Evolutionary conservation across 1,140 invertebrate species (phyloP), one percentile per base, ranked within the genome.

Genomic region (Drosophila virilis): DNA sequence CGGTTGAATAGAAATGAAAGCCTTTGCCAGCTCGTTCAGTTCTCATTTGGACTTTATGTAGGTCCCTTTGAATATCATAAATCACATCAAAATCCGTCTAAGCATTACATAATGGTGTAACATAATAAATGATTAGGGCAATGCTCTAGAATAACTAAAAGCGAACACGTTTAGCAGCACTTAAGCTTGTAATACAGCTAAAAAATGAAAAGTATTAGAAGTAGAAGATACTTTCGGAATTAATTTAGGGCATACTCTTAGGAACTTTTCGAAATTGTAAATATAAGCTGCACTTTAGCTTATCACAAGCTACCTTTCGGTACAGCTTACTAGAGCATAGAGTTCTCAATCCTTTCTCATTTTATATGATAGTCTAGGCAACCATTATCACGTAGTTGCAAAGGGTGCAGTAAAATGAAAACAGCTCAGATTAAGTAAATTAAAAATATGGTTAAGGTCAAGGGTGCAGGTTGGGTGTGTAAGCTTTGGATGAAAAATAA

Each of bases 121-220:
- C 2, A 17, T 55, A 45, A 55, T 65, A 65, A 65, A 55, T 65
- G 51, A 65, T 57, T 32, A 4, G n/a, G 45, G 22, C 3, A 22
- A 48, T 22, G 32, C 32, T 37, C 22, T 28, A 28, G 9, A 8
- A 38, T 5, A 13, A 43, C 13, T 15, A 1, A 1, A 15, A 45
- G 42, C 22, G 5, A 28, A 28, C 22, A 28, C 22, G 22, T 28
- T 28, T n/a, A 28, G 15, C 15, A 28, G 45, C 5, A 28, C 8
- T 6, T 28, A 55, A 55, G 32, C 32, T 15, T 13, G 17, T 37
- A 38, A 17, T 38, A 8, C n/a, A 38, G 8, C 28, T 8, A 6
- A 15, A 8, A n/a, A 40, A 37, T 40, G 52, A n/a, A n/a, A n/a
- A n/a, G n/a, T n/a, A n/a, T n/a, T n/a, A n/a, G n/a, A n/a, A n/a